Conservation (phyloP, 2,888 invertebrate species). For the Polydesmus complanatus region DNA sequence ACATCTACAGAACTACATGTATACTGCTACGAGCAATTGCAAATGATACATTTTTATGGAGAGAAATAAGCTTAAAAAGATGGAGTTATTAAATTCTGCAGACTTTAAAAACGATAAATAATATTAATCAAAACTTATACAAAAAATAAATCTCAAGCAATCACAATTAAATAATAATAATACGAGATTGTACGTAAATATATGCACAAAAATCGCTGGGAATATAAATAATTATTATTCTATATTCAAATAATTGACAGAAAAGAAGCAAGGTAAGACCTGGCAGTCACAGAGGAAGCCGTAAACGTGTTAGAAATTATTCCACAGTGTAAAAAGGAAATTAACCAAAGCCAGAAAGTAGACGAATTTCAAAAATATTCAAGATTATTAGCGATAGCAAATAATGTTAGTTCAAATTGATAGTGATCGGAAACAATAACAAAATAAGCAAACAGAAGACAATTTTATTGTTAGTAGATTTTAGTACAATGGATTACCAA, state of each 20-base stretch:
- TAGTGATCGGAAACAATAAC: not conserved
- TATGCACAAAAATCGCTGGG: too few relatives aligned
- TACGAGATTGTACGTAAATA: not conserved
- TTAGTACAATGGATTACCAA: too few relatives aligned
- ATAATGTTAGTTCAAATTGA: not conserved
- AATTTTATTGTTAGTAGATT: not conserved
- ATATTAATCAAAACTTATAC: not conserved
- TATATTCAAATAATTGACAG: too few relatives aligned
- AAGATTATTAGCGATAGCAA: too few relatives aligned
- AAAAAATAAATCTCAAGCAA: not conserved
- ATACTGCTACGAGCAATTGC: not conserved
- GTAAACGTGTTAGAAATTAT: not conserved
- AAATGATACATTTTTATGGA: not conserved
- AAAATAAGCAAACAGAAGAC: not conserved
- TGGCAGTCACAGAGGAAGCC: conserved; percentile 12
- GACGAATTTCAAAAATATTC: too few relatives aligned
- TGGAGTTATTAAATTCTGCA: too few relatives aligned
- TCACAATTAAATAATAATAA: too few relatives aligned
- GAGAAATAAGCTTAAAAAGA: not conserved
- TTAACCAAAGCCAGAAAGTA: not conserved
- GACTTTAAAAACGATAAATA: not conserved
- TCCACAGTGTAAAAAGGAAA: not conserved
- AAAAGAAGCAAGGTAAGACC: conserved; percentile 6
- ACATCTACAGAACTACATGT: too few relatives aligned
- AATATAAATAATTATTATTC: not conserved